Evolutionary conservation across 2,888 invertebrate species (phyloP).

Genomic region (Rambutsinella grinnellia): DNA sequence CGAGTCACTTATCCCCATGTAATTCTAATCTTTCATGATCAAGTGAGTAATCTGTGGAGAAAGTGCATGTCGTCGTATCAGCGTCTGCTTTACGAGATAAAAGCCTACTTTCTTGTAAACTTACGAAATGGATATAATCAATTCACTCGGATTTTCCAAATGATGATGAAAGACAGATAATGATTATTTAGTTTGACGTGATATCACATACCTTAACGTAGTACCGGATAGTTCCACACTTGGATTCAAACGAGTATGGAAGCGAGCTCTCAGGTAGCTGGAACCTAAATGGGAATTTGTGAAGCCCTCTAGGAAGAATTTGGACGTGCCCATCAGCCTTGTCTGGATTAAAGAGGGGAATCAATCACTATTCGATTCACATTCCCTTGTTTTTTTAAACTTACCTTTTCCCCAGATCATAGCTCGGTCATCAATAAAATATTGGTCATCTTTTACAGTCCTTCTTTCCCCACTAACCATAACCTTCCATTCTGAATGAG

Average conservation of each 20-base stretch:
- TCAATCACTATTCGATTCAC: conserved; percentile 1
- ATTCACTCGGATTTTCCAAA: too few relatives aligned
- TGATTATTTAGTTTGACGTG: too few relatives aligned
- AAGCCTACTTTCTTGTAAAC: too few relatives aligned
- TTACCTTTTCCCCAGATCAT: conserved; percentile 82
- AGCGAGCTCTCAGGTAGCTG: conserved; percentile 80
- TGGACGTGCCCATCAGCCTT: conserved; percentile 75
- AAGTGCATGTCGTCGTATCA: too few relatives aligned
- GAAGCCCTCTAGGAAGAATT: conserved; percentile 79
- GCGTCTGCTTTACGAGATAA: too few relatives aligned
- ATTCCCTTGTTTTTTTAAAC: conserved; percentile 17
- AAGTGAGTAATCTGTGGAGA: too few relatives aligned
- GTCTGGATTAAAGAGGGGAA: too few relatives aligned
- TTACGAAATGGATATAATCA: background rate
- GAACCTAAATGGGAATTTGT: conserved; percentile 79
- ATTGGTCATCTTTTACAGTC: conserved; percentile 82
- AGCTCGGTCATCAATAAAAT: conserved; percentile 80
- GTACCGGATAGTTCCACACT: conserved; percentile 80
- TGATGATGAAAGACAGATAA: too few relatives aligned
- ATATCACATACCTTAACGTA: conserved; percentile 75
- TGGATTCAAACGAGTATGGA: conserved; percentile 84
- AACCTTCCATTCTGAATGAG: conserved; percentile 83
- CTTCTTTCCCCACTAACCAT: conserved; percentile 80
- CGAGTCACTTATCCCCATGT: too few relatives aligned
- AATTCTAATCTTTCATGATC: too few relatives aligned